Evolutionary conservation across 1,140 invertebrate species (phyloP).

Genomic region (Solenopsis invicta): DNA sequence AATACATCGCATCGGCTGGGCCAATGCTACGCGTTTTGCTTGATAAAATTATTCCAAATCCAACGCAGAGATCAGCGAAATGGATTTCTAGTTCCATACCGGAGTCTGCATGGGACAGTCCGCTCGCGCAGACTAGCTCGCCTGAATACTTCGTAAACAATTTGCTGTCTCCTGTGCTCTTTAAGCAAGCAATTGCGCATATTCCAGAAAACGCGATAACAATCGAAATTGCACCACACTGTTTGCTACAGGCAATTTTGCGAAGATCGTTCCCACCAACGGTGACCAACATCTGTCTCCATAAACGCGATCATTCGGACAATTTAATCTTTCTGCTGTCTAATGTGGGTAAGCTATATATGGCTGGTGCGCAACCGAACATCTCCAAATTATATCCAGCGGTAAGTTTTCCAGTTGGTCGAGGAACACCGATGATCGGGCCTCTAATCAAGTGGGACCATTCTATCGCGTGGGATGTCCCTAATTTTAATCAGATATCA

Average conservation of each 20-base stretch:
- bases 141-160: too few relatives aligned
- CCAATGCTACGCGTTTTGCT: constrained; percentile 92
- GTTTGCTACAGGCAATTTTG: constrained; percentile 95
- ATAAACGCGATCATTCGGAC: constrained; percentile 89
- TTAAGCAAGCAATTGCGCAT: constrained; percentile 93
- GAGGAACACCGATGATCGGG: constrained; percentile 95
- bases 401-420: constrained; percentile 95
- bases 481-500: constrained; percentile 89
- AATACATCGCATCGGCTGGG: constrained; percentile 93
- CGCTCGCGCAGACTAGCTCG: constrained; percentile 92
- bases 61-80: constrained; percentile 92
- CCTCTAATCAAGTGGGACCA: constrained; percentile 96
- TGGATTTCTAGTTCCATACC: constrained; percentile 98
- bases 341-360: constrained; percentile 93
- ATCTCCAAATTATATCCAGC: constrained; percentile 92
- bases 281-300: too few relatives aligned
- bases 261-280: constrained; percentile 92
- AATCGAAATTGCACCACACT: constrained; percentile 97
- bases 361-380: constrained; percentile 92
- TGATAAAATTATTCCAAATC: constrained; percentile 92
- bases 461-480: constrained; percentile 92
- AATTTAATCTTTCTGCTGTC: constrained; percentile 91
- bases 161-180: constrained; percentile 92
- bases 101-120: constrained; percentile 92
- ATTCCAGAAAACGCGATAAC: constrained; percentile 95